A percentile compares a stretch with the other conserved stretches of the same genome.
phyloP scores from a whole-genome alignment of 2,113 vertebrate genomes.

The Rhabdornis inornatus region DNA sequence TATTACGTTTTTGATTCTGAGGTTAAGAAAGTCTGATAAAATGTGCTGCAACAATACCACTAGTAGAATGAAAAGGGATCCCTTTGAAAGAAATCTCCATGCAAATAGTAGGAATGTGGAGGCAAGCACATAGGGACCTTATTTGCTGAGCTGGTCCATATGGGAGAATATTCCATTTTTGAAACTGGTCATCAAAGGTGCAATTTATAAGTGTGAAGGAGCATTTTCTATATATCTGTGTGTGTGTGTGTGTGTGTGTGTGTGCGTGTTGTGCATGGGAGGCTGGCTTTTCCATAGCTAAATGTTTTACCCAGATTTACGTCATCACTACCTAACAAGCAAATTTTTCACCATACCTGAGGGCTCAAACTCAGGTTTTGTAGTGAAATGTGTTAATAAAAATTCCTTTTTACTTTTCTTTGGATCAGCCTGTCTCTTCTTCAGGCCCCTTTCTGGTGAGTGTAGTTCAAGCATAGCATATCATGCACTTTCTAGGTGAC shows the following conservation, averaged over 20 bases:
- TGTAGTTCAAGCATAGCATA: background rate
- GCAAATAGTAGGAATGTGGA: background rate
- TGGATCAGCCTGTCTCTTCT: background rate
- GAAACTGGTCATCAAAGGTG: background rate
- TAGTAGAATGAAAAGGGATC: background rate
- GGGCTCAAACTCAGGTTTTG: background rate
- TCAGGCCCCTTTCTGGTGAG: background rate
- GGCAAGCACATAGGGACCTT: background rate
- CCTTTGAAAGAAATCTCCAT: background rate
- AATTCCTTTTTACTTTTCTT: background rate
- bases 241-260: background rate
- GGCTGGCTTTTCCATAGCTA: background rate
- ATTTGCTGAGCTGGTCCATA: background rate
- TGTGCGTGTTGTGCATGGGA: background rate
- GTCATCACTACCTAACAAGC: rapidly evolving
- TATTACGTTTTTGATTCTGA: background rate
- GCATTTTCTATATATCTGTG: background rate
- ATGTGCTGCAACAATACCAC: background rate
- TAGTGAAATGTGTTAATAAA: background rate
- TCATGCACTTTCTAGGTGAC: too few species aligned
- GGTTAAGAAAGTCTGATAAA: background rate
- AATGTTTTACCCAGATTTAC: background rate
- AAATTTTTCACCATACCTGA: background rate
- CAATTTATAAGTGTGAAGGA: background rate
- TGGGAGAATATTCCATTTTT: background rate